Evolutionary conservation across 2,888 invertebrate species (phyloP), one percentile per base, ranked within the genome.

Genomic region (Teinopalpus imperialis): DNA sequence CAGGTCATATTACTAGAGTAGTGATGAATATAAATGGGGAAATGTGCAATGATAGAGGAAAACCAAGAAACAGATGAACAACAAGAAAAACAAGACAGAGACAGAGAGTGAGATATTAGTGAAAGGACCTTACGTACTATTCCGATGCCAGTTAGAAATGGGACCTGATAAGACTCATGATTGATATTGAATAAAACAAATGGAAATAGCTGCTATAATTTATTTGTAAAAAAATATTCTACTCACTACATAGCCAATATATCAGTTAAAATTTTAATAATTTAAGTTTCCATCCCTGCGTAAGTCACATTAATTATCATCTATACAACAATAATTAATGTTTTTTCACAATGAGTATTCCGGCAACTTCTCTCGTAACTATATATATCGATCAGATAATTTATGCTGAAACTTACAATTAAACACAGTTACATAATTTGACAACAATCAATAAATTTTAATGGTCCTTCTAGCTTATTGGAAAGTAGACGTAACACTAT

Each of bases 171-270:
- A n/a, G n/a, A n/a, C n/a, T n/a, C n/a, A n/a, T n/a, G n/a, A n/a
- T n/a, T n/a, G n/a, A 14, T 7, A 27, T 30, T 14, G 26, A 35
- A 52, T 59, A 67, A 73, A 71, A 61, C 56, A 55, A 49, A 49
- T 49, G 21, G 44, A 48, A 35, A 37, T 89, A 88, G 88, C 89
- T 88, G 89, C 89, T 89, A 89, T 86, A 81, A 83, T 91, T 91
- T 91, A 91, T 91, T 91, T 90, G 91, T 92, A 92, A 91, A 92
- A 92, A 92, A 91, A 92, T 91, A 92, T 90, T 90, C 91, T 91
- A 91, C 91, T 86, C 87, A 90, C 90, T 91, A 91, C 90, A 90
- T 91, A 91, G 91, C 91, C 90, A 91, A 90, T 90, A 90, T 90
- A 87, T 87, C 89, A 86, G 86, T 89, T 89, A 86, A 83, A 85